Base-by-base conservation (phyloP, 2,888 invertebrate genomes). In the Chrysotoxum bicinctum region DNA sequence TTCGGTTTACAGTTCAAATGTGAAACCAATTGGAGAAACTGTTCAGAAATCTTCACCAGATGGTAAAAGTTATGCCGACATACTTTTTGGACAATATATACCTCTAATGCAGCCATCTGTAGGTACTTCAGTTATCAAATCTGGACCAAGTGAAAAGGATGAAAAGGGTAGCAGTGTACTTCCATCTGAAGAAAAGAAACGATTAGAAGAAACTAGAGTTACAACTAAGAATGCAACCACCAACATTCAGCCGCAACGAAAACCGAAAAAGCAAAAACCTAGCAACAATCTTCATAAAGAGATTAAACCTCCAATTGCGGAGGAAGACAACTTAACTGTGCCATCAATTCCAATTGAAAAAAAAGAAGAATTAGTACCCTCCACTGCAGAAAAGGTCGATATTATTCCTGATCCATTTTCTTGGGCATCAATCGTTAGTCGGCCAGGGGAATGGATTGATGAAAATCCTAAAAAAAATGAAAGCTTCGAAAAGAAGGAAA, bases 31-130 rank as follows among this genome's bases (percentile, higher is more conserved):
- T 8, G 62, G 89, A 52, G 75, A 89, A 19, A 93, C 93, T 89
- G 92, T 93, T 23, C 94, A 94, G 94, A 92, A 92, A 88, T 87
- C 92, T 43, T 21, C 73, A 10, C 77, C 88, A 10, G 95, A 94
- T 86, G 94, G 93, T 0, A 95, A 95, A 91, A 95, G 95, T 0
- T 96, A 96, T 89, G 96, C 96, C 21, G 94, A 95, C 91, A 94
- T 95, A 40, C 92, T 95, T 8, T 94, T 94, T 19, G 93, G 93
- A 88, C 89, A 73, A 0, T 62, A 72, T 14, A 35, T n/a, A 1
- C 26, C 32, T 88, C 26, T 50, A n/a, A 26, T 26, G 19, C 16
- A 56, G 10, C 3, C 52, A 10, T 14, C 12, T 3, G 0, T 37
- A 10, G 58, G 21, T 4, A 35, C 30, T 8, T 19, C 23, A 35